These are phyloP conservation scores for Aplysia californica DNA, from an alignment of 1,140 invertebrate genomes.

Conservation along the genomic window DNA sequence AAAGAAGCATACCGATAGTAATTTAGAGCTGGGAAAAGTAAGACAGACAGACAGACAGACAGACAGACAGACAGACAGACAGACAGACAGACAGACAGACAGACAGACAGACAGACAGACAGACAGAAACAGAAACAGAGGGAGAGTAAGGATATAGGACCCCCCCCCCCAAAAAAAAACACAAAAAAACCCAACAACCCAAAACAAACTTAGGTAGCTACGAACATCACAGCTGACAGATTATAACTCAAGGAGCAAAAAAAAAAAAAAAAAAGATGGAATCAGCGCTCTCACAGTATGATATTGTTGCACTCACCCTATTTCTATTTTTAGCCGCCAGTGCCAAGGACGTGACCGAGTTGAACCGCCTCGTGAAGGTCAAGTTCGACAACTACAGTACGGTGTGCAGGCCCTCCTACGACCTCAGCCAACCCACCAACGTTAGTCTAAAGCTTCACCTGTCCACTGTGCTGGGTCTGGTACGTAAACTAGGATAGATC, in stretches of 20 bases:
- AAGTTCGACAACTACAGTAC: neutral
- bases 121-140: conserved; percentile 7
- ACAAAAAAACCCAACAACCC: neutral
- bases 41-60: too few relatives aligned
- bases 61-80: too few relatives aligned
- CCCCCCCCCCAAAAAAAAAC: neutral
- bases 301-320: neutral
- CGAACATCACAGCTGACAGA: neutral
- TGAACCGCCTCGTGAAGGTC: neutral
- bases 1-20: too few relatives aligned
- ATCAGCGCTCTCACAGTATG: too few relatives aligned
- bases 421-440: too few relatives aligned
- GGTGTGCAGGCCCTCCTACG: neutral
- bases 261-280: neutral
- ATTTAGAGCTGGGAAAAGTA: too few relatives aligned
- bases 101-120: conserved; percentile 5
- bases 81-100: too few relatives aligned
- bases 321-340: neutral
- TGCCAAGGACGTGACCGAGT: neutral
- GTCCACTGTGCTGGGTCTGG: too few relatives aligned
- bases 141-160: neutral
- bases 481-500: neutral
- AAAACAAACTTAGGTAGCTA: neutral
- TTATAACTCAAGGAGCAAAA: neutral
- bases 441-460: too few relatives aligned